These are phyloP conservation scores for Nomada ruficornis DNA, from an alignment of 2,888 invertebrate species.

Conservation along the genomic window DNA sequence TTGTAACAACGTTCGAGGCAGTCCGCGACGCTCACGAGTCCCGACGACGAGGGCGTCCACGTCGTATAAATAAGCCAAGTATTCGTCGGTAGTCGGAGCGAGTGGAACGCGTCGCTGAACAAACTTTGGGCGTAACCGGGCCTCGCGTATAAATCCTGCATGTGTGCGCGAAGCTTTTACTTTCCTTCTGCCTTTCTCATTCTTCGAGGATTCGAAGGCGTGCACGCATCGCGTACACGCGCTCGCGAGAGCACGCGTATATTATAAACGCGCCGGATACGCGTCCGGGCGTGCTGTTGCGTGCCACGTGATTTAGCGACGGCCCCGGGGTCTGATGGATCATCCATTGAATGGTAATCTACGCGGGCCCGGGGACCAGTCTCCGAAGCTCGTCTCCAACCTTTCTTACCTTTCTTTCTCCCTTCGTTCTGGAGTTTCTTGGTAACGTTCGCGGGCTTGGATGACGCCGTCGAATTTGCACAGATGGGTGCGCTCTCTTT, in stretches of 20 bases:
- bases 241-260: conserved; percentile 40
- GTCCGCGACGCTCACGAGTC: not conserved
- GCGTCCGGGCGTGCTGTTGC: conserved; percentile 53
- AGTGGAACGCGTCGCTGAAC: conserved; percentile 73
- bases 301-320: conserved; percentile 73
- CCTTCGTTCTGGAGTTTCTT: conserved; percentile 7
- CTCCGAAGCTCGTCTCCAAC: conserved; percentile 38
- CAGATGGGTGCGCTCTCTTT: not conserved
- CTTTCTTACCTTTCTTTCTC: conserved; percentile 6
- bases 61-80: conserved; percentile 34
- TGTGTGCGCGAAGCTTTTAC: conserved; percentile 24
- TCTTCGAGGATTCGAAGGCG: conserved; percentile 36
- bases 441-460: conserved; percentile 21
- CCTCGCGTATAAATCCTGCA: conserved; percentile 70
- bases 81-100: conserved; percentile 32
- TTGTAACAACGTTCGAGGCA: not conserved
- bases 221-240: conserved; percentile 25
- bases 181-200: not conserved
- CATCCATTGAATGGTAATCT: conserved; percentile 79
- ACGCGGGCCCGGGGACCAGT: conserved; percentile 52
- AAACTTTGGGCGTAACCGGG: conserved; percentile 77
- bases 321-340: conserved; percentile 72
- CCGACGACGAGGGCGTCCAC: conserved; percentile 25
- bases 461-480: conserved; percentile 52
- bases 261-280: conserved; percentile 43